A percentile compares a stretch with the other conserved stretches of the same genome.
Evolutionary conservation across 2,113 vertebrate genomes (phyloP).

Genomic region (Micromys minutus): DNA sequence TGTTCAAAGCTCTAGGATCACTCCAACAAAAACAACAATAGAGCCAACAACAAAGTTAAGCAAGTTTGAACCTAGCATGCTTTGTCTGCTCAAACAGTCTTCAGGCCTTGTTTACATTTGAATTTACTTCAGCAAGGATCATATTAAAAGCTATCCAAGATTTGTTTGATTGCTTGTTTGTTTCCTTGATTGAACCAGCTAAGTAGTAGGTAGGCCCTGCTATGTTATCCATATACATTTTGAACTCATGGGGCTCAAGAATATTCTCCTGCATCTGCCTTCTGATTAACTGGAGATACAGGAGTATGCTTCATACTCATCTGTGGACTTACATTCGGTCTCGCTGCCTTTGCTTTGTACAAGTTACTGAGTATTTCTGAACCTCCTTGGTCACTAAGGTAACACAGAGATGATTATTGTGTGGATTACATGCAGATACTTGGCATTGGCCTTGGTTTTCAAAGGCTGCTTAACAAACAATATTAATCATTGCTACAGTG

Average conservation of each 20-base stretch:
- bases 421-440: slow-evolving; percentile 7
- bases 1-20: not conserved
- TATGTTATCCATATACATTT: not conserved
- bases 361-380: slow-evolving; percentile 12
- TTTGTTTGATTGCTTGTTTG: not conserved
- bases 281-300: not conserved
- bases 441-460: not conserved
- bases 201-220: not conserved
- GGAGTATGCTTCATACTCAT: too few relatives aligned
- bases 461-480: not conserved
- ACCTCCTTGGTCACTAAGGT: not conserved
- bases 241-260: not conserved
- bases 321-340: not conserved
- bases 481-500: not conserved
- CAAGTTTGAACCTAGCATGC: not conserved
- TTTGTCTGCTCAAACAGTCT: not conserved
- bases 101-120: not conserved
- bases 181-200: not conserved
- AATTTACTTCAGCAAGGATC: not conserved
- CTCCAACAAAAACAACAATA: not conserved
- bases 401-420: not conserved
- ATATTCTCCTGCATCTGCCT: not conserved
- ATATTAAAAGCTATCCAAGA: not conserved
- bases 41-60: not conserved
- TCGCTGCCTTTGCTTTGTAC: not conserved